These are phyloP conservation scores for Myotis pilosus DNA, from an alignment of 2,797 vertebrate genomes.

Conservation along the genomic window DNA sequence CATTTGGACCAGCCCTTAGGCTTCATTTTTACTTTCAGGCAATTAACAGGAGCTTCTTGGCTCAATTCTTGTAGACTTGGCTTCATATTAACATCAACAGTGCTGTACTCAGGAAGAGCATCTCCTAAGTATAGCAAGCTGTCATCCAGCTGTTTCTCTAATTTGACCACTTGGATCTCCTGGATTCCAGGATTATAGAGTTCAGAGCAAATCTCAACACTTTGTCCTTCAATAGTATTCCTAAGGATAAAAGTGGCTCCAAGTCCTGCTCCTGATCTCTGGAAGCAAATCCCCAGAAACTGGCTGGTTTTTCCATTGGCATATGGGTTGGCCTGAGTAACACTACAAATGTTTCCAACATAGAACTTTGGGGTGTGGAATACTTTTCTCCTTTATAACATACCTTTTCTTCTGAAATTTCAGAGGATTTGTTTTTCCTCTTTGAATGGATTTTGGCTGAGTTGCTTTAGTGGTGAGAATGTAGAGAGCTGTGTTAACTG, in stretches of 20 bases:
- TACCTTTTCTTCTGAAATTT: constrained; percentile 93
- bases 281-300: constrained; percentile 93
- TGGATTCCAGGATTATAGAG: constrained; percentile 92
- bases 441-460: constrained; percentile 71
- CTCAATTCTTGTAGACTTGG: constrained; percentile 75
- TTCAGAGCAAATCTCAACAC: constrained; percentile 94
- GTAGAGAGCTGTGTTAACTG: background rate
- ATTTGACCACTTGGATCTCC: constrained; percentile 90
- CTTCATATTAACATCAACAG: constrained; percentile 91
- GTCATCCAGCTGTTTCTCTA: constrained; percentile 94
- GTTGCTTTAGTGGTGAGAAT: background rate
- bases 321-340: constrained; percentile 87
- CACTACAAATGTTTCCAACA: constrained; percentile 91
- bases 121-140: constrained; percentile 94
- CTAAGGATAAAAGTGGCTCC: constrained; percentile 93
- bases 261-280: constrained; percentile 92
- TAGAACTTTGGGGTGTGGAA: constrained; percentile 93
- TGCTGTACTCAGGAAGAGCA: constrained; percentile 92
- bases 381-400: constrained; percentile 91
- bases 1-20: constrained; percentile 80
- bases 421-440: constrained; percentile 87
- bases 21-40: constrained; percentile 93
- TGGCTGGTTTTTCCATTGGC: constrained; percentile 87
- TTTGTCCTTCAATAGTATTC: constrained; percentile 87
- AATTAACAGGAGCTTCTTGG: constrained; percentile 89